These are phyloP conservation scores for Syndactyla subalaris DNA, from an alignment of 2,797 vertebrate species.

Conservation along the genomic window DNA sequence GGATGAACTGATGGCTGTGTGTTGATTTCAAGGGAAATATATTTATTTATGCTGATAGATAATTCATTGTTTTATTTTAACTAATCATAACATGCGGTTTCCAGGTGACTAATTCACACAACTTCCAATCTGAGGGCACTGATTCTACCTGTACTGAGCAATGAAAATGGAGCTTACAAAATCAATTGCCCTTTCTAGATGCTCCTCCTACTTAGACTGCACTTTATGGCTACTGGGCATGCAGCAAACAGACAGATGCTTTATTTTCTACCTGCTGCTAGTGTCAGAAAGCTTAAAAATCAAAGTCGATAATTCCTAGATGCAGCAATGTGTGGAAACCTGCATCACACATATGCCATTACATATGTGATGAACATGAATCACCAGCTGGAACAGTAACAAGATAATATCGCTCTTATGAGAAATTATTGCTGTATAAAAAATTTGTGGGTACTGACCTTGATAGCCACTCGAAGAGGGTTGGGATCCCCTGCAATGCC, in stretches of 20 bases:
- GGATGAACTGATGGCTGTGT: neutral
- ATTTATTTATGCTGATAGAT: neutral
- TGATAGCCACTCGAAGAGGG: conserved; percentile 90
- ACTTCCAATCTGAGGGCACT: neutral
- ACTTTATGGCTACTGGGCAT: neutral
- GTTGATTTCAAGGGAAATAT: neutral
- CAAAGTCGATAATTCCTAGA: neutral
- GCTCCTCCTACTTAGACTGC: neutral
- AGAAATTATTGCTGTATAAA: neutral
- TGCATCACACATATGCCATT: neutral
- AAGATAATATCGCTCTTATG: neutral
- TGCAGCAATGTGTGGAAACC: neutral
- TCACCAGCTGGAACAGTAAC: neutral
- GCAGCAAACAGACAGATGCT: neutral
- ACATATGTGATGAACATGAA: rapidly evolving
- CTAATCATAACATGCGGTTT: neutral
- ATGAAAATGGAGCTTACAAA: neutral
- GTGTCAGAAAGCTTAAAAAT: neutral
- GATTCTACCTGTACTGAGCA: neutral
- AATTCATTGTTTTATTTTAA: neutral
- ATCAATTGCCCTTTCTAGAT: neutral
- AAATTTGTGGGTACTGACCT: conserved; percentile 81
- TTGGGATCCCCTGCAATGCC: conserved; percentile 85
- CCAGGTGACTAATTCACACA: neutral
- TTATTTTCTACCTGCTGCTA: neutral